A percentile compares a stretch with the other conserved stretches of the same genome.
Evolutionary conservation across 2,113 vertebrate genomes (phyloP).

Genomic region (Suncus etruscus): DNA sequence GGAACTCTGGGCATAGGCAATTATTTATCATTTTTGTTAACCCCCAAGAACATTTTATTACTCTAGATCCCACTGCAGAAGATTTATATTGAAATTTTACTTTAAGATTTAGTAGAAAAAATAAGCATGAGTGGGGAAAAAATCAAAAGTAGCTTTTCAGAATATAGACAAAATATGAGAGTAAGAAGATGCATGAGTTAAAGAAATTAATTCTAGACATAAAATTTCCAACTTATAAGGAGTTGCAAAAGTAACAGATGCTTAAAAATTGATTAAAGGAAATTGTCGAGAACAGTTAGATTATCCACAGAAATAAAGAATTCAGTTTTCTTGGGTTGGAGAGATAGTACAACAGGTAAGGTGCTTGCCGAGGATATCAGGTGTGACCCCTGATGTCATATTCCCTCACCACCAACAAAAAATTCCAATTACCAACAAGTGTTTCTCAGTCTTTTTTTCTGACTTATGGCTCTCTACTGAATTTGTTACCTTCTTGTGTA

Average conservation of each 20-base stretch:
- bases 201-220: slow-evolving; percentile 26
- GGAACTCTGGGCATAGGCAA: neutral
- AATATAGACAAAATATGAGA: neutral
- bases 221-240: slow-evolving; percentile 32
- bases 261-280: slow-evolving; percentile 40
- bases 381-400: no score
- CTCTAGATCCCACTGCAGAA: slow-evolving; percentile 19
- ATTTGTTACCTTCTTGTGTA: no score
- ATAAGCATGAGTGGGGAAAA: slow-evolving; percentile 22
- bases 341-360: no score
- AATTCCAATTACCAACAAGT: no score
- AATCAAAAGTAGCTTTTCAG: slow-evolving; percentile 36
- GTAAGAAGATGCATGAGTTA: neutral
- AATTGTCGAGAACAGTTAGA: slow-evolving; percentile 59
- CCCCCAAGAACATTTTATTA: neutral
- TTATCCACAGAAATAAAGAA: slow-evolving; percentile 20
- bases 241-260: slow-evolving; percentile 36
- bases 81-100: slow-evolving; percentile 35
- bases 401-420: no score
- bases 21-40: slow-evolving; percentile 9
- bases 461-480: no score
- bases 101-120: slow-evolving; percentile 27
- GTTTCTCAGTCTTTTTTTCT: no score
- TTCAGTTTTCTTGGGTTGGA: neutral
- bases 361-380: no score